A percentile compares a stretch with the other conserved stretches of the same genome.
These are phyloP conservation scores for Microdon myrmicae DNA, from an alignment of 2,888 invertebrate genomes.

Conservation along the genomic window DNA sequence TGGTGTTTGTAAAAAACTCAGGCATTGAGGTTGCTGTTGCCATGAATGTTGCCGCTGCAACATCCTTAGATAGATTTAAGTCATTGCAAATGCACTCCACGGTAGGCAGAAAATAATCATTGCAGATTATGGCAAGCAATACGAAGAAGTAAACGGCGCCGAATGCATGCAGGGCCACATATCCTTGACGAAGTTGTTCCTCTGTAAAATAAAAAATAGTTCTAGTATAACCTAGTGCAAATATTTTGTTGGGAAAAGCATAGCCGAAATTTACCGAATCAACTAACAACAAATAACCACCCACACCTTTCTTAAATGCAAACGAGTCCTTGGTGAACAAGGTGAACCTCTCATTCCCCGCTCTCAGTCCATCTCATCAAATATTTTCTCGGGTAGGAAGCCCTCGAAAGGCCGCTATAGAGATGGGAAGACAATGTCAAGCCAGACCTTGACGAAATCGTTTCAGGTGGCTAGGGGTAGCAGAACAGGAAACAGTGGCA, in stretches of 20 bases:
- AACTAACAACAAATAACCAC: constrained; percentile 15
- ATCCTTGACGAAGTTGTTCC: constrained; percentile 78
- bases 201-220: constrained; percentile 68
- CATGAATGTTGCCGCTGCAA: constrained; percentile 97
- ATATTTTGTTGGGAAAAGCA: no score
- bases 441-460: no score
- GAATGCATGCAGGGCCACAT: constrained; percentile 78
- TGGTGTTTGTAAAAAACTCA: constrained; percentile 91
- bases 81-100: constrained; percentile 88
- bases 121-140: constrained; percentile 87
- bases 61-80: constrained; percentile 82
- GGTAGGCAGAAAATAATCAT: constrained; percentile 90
- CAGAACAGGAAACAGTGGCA: no score
- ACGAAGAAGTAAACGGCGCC: constrained; percentile 87
- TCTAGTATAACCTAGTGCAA: constrained; percentile 7
- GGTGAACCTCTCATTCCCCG: no score
- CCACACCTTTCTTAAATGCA: no score
- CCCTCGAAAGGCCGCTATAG: no score
- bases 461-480: no score
- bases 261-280: constrained; percentile 3
- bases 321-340: no score
- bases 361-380: no score
- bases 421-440: no score
- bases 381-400: no score
- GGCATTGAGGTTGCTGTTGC: constrained; percentile 95